Evolutionary conservation across 2,113 vertebrate genomes (phyloP), one percentile per base, ranked within the genome.

Genomic region (Sylvietta virens): DNA sequence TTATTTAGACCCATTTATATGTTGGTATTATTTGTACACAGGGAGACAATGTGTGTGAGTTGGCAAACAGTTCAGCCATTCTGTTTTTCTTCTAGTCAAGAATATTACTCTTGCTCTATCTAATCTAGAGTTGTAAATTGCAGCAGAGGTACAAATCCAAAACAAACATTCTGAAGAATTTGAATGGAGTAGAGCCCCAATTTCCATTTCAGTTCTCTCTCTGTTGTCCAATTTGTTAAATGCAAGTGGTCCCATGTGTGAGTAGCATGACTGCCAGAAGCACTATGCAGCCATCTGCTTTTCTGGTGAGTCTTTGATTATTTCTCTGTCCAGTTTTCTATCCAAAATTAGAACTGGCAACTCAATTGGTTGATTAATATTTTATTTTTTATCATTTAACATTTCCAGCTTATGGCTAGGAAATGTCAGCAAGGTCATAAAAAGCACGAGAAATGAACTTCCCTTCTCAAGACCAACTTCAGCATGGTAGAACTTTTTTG

Each of bases 211-310:
- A 92, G 60, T 69, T 31, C 95, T 88, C 57, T 92, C 82, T 94
- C 95, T 84, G 47, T 92, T 96, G 92, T 93, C 94, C 86, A 88
- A 95, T 97, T 96, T 97, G 88, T 97, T 95, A 96, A 96, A 84
- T 71, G 66, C 90, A 86, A 96, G 92, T 93, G 95, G 92, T 93
- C 95, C 94, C 92, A 93, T 94, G 95, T 97, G 95, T 0, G 18
- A 96, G 76, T 71, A 77, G 85, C 65, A 37, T 86, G 94, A 94
- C 85, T 97, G 94, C 94, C 93, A 96, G 92, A 81, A 97, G 90
- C 14, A 4, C 72, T 95, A 67, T 94, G n/a, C 69, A 96, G 72
- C 93, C 95, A 96, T 96, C 96, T 97, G 96, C 80, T 94, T 93
- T 96, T 96, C 94, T 95, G 95, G 93, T 95, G 56, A 84, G 77